phyloP scores from a whole-genome alignment of 2,797 vertebrate genomes.

The Notolepis coatsorum region DNA sequence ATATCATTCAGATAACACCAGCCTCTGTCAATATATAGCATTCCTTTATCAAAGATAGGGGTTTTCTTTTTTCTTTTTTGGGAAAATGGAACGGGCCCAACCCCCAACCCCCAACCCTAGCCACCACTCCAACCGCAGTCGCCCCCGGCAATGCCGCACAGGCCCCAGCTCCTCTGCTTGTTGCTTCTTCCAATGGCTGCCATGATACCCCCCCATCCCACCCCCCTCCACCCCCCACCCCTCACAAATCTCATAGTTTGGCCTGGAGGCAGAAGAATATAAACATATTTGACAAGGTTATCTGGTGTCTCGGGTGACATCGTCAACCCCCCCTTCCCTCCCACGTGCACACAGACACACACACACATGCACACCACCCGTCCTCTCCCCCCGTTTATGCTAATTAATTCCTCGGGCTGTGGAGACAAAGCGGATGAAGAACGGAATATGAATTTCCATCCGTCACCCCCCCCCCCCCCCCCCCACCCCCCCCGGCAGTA shows the following conservation, averaged over 20 bases:
- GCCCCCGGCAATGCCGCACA: not conserved
- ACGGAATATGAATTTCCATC: constrained; percentile 44
- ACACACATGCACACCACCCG: no score
- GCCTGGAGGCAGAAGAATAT: not conserved
- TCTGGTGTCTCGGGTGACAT: constrained; percentile 7
- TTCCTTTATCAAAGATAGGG: not conserved
- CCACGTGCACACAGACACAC: no score
- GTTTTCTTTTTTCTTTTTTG: not conserved
- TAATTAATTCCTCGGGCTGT: constrained; percentile 39
- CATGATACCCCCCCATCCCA: not conserved
- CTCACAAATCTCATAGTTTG: not conserved
- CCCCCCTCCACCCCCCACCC: not conserved
- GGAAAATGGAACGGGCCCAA: not conserved
- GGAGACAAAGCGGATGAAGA: constrained; percentile 28
- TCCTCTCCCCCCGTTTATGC: constrained; percentile 19
- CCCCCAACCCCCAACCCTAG: not conserved
- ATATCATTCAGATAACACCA: not conserved
- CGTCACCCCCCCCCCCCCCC: not conserved
- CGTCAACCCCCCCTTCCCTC: constrained; percentile 35
- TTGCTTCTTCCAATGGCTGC: not conserved
- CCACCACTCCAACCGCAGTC: no score
- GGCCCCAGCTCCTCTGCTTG: not conserved
- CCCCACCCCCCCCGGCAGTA: not conserved
- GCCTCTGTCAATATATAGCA: not conserved
- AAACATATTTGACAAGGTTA: constrained; percentile 24